A percentile compares a stretch with the other conserved stretches of the same genome.
phyloP scores from a whole-genome alignment of 2,797 vertebrate species.

The Amblyraja radiata region DNA sequence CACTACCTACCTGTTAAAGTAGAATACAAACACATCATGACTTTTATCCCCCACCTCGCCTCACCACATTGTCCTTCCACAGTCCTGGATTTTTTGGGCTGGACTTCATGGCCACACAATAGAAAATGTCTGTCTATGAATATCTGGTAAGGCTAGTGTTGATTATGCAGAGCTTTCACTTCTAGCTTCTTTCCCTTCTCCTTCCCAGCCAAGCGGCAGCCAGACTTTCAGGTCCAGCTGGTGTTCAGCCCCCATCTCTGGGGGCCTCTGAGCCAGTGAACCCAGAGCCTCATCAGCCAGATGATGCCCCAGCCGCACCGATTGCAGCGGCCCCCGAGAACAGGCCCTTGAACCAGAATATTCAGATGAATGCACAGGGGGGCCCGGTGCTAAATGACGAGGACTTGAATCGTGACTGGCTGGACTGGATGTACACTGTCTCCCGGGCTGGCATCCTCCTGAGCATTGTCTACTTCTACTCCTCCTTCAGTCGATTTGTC shows the following conservation, averaged over 20 bases:
- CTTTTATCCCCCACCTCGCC: too few species aligned
- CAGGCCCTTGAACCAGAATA: constrained; percentile 68
- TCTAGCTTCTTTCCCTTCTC: background rate
- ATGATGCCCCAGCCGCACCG: constrained; percentile 59
- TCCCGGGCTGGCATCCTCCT: constrained; percentile 81
- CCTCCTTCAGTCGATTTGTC: constrained; percentile 87
- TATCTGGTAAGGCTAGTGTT: background rate
- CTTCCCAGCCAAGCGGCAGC: constrained; percentile 70
- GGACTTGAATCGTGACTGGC: constrained; percentile 87
- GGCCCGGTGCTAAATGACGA: constrained; percentile 81
- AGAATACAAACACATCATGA: too few species aligned
- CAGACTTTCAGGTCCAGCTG: constrained; percentile 64
- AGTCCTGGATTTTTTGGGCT: too few species aligned
- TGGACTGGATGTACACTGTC: constrained; percentile 89
- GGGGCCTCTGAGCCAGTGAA: constrained; percentile 50
- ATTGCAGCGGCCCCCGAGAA: constrained; percentile 62
- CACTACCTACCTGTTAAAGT: too few species aligned
- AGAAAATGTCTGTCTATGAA: background rate
- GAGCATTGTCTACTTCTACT: constrained; percentile 94
- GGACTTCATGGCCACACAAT: background rate
- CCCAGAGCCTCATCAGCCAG: constrained; percentile 54
- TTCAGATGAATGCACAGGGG: constrained; percentile 86
- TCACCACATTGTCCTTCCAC: too few species aligned
- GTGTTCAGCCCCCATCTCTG: constrained; percentile 49
- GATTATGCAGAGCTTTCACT: background rate